These are phyloP conservation scores for Xestoiulus laeticollis DNA, from an alignment of 2,888 invertebrate genomes.

Conservation along the genomic window DNA sequence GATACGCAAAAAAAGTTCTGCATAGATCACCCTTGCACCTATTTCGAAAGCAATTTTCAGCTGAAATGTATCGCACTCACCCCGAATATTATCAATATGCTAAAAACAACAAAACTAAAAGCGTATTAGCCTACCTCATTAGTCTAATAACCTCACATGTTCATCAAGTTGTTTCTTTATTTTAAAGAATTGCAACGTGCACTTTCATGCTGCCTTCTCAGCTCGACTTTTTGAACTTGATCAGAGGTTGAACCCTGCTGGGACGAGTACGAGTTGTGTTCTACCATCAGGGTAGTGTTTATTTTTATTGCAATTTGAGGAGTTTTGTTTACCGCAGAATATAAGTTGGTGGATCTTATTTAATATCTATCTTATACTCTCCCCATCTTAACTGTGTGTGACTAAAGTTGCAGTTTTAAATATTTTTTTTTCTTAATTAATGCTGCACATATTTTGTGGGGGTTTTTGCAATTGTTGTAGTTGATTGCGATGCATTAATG, in stretches of 20 bases:
- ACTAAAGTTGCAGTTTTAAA: conserved; percentile 10
- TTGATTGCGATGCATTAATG: conserved; percentile 8
- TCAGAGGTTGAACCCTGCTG: not conserved
- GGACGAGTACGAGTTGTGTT: conserved; percentile 2
- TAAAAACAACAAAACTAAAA: not conserved
- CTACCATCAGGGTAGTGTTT: not conserved
- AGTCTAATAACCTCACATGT: conserved; percentile 15
- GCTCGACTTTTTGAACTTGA: not conserved
- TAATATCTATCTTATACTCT: not conserved
- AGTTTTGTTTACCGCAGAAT: conserved; percentile 5
- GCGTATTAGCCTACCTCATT: conserved; percentile 33
- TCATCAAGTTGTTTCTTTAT: not conserved
- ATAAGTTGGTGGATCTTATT: conserved; percentile 21
- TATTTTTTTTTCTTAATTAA: not conserved
- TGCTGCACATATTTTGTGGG: conserved; percentile 7
- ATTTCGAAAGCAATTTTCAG: not conserved
- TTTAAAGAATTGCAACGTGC: not conserved
- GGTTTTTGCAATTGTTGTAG: not conserved
- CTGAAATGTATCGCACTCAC: not conserved
- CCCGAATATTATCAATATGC: conserved; percentile 13
- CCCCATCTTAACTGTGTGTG: conserved; percentile 1
- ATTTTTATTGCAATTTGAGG: not conserved
- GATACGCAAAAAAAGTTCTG: not conserved
- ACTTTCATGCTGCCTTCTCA: not conserved
- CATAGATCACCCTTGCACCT: not conserved